Conservation (phyloP, 2,888 invertebrate genomes). For the Digitonthophagus gazella region DNA sequence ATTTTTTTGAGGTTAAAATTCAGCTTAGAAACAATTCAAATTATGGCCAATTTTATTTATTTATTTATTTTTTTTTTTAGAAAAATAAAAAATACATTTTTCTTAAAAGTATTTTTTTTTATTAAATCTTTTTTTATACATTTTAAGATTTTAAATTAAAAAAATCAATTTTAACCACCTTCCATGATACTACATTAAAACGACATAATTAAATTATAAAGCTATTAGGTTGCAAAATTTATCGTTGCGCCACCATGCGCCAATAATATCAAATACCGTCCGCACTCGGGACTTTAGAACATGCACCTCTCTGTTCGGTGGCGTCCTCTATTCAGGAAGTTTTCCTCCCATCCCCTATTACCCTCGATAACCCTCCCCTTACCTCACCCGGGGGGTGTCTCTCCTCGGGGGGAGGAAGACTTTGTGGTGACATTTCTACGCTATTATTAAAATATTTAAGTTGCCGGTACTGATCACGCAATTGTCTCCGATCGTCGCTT, state of each 20-base stretch:
- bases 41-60: too few species aligned
- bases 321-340: not conserved
- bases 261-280: constrained; percentile 3
- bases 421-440: not conserved
- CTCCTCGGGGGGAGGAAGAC: too few species aligned
- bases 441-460: constrained; percentile 16
- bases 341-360: not conserved
- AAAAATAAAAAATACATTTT: too few species aligned
- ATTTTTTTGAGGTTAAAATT: too few species aligned
- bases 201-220: not conserved
- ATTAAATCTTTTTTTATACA: too few species aligned
- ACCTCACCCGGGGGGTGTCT: not conserved
- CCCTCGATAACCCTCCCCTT: not conserved
- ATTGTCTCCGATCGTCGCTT: constrained; percentile 22
- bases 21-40: too few species aligned
- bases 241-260: constrained; percentile 7
- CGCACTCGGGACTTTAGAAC: too few species aligned
- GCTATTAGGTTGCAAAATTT: not conserved
- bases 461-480: constrained; percentile 12
- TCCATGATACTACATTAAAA: too few species aligned
- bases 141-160: too few species aligned
- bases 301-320: not conserved
- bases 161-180: too few species aligned
- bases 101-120: too few species aligned
- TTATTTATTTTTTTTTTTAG: too few species aligned